phyloP scores from a whole-genome alignment of 2,113 vertebrate genomes.

The Dryoscopus gambensis region DNA sequence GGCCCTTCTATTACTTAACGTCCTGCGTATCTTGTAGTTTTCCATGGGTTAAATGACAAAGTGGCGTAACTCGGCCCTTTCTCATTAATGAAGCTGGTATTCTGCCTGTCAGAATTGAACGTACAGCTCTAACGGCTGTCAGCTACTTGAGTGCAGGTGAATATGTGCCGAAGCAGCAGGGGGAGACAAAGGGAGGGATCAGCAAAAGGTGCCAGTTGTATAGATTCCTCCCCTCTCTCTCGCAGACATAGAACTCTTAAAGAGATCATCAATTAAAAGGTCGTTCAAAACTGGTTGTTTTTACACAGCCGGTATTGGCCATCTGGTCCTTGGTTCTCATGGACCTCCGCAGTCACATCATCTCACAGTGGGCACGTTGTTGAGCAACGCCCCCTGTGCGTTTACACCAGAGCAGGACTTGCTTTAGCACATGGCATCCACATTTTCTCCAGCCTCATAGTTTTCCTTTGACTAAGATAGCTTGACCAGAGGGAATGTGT shows the following conservation, averaged over 20 bases:
- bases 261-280: background rate
- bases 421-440: slow-evolving; percentile 58
- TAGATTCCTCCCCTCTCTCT: background rate
- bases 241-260: background rate
- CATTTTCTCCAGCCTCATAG: slow-evolving; percentile 31
- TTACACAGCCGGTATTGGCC: background rate
- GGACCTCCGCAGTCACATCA: background rate
- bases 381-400: slow-evolving; percentile 22
- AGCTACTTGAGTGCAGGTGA: slow-evolving; percentile 31
- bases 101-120: slow-evolving; percentile 58
- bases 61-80: slow-evolving; percentile 46
- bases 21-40: slow-evolving; percentile 76
- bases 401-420: slow-evolving; percentile 35
- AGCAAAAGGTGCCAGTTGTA: background rate
- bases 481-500: slow-evolving; percentile 54
- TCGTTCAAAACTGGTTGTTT: background rate
- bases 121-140: slow-evolving; percentile 50
- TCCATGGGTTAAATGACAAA: slow-evolving; percentile 59
- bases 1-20: slow-evolving; percentile 70
- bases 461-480: slow-evolving; percentile 65
- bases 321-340: background rate
- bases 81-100: slow-evolving; percentile 60
- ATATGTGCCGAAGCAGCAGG: background rate
- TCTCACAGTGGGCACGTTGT: background rate
- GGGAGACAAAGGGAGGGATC: background rate